Evolutionary conservation across 2,888 invertebrate species (phyloP).

Genomic region (Cartodere bifasciata): DNA sequence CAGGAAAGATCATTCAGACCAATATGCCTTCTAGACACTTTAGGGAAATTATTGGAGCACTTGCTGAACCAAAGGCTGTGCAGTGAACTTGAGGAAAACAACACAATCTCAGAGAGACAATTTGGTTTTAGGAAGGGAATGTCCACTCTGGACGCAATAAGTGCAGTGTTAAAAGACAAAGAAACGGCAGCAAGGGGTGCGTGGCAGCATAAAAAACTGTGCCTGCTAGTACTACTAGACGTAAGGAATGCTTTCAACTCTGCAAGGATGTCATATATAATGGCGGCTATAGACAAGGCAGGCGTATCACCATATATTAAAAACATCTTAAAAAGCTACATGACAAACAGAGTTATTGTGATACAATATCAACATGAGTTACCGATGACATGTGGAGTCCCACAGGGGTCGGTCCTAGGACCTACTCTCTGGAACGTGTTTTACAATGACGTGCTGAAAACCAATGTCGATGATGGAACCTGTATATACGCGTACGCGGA

Average conservation of each 20-base stretch:
- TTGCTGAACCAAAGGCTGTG: slow-evolving; percentile 7
- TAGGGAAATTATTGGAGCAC: slow-evolving; percentile 11
- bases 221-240: slow-evolving; percentile 8
- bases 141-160: slow-evolving; percentile 10
- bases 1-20: slow-evolving; percentile 9
- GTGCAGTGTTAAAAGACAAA: slow-evolving; percentile 1
- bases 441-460: slow-evolving; percentile 10
- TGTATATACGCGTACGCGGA: slow-evolving; percentile 6
- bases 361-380: background rate
- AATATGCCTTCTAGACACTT: slow-evolving; percentile 11
- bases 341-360: slow-evolving; percentile 2
- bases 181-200: background rate
- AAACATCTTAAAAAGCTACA: slow-evolving; percentile 4
- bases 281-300: slow-evolving; percentile 4
- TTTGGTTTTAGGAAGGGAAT: slow-evolving; percentile 12
- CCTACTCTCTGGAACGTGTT: slow-evolving; percentile 10
- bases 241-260: slow-evolving; percentile 7
- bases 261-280: slow-evolving; percentile 8
- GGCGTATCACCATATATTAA: slow-evolving; percentile 5
- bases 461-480: background rate
- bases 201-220: slow-evolving; percentile 3
- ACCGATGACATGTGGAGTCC: slow-evolving; percentile 7
- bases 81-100: slow-evolving; percentile 7
- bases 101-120: slow-evolving; percentile 9
- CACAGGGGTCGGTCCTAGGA: slow-evolving; percentile 13